Percentiles rank a stretch among this genome's conserved stretches.
phyloP scores from a whole-genome alignment of 2,113 vertebrate species.

The Himantopus leucocephalus region DNA sequence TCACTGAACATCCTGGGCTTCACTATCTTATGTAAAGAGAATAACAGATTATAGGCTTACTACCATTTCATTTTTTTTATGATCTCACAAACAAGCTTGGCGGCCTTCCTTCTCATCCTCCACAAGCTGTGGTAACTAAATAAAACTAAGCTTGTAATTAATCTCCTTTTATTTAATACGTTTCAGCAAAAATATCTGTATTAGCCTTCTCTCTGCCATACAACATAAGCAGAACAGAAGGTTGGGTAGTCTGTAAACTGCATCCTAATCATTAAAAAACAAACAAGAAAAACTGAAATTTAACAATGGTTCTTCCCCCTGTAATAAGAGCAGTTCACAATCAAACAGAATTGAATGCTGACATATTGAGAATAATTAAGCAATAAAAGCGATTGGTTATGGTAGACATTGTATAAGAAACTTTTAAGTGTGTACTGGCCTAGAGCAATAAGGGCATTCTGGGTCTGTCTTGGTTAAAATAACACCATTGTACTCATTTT shows the following conservation, averaged over 20 bases:
- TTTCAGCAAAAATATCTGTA: not conserved
- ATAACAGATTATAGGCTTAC: conserved; percentile 67
- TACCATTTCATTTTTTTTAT: conserved; percentile 64
- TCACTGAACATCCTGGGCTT: conserved; percentile 49
- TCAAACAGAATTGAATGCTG: not conserved
- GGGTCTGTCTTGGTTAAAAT: not conserved
- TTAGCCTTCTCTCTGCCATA: not conserved
- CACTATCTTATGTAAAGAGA: conserved; percentile 64
- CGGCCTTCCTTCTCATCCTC: conserved; percentile 26
- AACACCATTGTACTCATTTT: not conserved
- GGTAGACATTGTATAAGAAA: not conserved
- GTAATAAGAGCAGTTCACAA: not conserved
- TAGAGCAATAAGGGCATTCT: not conserved
- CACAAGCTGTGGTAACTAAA: conserved; percentile 47
- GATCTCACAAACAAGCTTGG: conserved; percentile 27
- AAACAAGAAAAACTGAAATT: not conserved
- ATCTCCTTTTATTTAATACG: conserved; percentile 27
- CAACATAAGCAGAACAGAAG: not conserved
- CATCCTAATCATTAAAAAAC: not conserved
- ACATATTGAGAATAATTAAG: not conserved
- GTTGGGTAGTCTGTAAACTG: not conserved
- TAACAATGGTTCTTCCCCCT: not conserved
- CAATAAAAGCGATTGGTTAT: not conserved
- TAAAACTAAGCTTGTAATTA: conserved; percentile 53
- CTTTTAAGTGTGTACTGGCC: not conserved